Conservation (phyloP, 2,113 vertebrate species). For the Ammodytes dubius region DNA sequence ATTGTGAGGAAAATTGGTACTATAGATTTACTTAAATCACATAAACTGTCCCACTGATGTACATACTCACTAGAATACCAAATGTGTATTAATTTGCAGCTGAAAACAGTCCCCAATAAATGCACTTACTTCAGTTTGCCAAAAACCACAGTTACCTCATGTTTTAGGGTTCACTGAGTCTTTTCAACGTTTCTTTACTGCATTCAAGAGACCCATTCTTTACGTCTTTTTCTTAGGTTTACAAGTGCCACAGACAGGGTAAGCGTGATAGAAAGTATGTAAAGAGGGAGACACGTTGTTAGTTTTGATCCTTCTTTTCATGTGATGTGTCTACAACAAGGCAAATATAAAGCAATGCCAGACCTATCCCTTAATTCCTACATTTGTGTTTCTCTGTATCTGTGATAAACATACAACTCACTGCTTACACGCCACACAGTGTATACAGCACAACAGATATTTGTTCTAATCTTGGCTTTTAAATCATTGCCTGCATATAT, state of each 20-base stretch:
- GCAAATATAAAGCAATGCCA: neutral
- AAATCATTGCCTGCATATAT: constrained; percentile 39
- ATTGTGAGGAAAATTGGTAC: neutral
- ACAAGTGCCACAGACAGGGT: neutral
- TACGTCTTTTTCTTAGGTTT: neutral
- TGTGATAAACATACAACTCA: neutral
- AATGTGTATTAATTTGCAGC: neutral
- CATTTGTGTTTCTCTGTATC: neutral
- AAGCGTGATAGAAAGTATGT: neutral
- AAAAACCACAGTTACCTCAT: neutral
- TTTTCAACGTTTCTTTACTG: neutral
- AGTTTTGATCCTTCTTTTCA: neutral
- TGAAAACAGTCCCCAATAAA: neutral
- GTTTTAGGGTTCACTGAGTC: neutral
- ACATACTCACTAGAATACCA: neutral
- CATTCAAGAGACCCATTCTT: neutral
- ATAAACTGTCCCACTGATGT: neutral
- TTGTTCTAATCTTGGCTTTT: constrained; percentile 15
- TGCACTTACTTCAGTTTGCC: neutral
- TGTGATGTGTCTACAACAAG: neutral
- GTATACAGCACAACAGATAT: no score
- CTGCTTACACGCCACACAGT: constrained; percentile 9
- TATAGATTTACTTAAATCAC: neutral
- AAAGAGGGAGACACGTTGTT: neutral
- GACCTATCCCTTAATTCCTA: neutral